Percentiles rank a stretch among this genome's conserved stretches.
These are phyloP conservation scores for Aurelia sp. DNA, from an alignment of 30 jellyfish, hydroid and myxozoan species.

Conservation along the genomic window DNA sequence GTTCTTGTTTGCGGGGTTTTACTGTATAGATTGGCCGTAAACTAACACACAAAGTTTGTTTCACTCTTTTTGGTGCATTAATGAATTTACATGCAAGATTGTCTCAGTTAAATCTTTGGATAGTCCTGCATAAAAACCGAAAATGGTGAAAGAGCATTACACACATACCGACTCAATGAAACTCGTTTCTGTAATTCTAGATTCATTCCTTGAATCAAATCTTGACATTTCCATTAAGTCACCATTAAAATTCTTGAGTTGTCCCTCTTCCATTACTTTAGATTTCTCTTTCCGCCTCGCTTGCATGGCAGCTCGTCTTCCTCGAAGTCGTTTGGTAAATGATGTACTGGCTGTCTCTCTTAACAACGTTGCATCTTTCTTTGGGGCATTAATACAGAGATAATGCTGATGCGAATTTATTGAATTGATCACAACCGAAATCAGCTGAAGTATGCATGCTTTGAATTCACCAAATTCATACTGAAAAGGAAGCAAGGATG, in stretches of 20 bases:
- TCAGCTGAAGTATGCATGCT: conserved; percentile 19
- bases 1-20: too few species aligned
- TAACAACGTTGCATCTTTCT: conserved; percentile 9
- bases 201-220: conserved; percentile 14
- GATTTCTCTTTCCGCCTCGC: neutral
- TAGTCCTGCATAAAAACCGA: too few species aligned
- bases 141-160: neutral
- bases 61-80: too few species aligned
- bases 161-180: conserved; percentile 9
- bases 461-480: conserved; percentile 44
- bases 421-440: conserved; percentile 51
- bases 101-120: too few species aligned
- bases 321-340: conserved; percentile 22
- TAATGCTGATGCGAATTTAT: conserved; percentile 67
- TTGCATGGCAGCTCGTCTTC: conserved; percentile 10
- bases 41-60: too few species aligned
- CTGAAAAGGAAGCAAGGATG: conserved; percentile 12
- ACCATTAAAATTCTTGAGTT: neutral
- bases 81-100: too few species aligned
- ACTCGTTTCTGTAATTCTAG: conserved; percentile 29
- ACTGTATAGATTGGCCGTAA: too few species aligned
- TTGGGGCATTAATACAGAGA: conserved; percentile 23
- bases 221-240: conserved; percentile 1
- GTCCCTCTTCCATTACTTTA: conserved; percentile 18
- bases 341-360: conserved; percentile 34